Conservation (phyloP, 2,888 invertebrate genomes). For the Cantharis rufa region DNA sequence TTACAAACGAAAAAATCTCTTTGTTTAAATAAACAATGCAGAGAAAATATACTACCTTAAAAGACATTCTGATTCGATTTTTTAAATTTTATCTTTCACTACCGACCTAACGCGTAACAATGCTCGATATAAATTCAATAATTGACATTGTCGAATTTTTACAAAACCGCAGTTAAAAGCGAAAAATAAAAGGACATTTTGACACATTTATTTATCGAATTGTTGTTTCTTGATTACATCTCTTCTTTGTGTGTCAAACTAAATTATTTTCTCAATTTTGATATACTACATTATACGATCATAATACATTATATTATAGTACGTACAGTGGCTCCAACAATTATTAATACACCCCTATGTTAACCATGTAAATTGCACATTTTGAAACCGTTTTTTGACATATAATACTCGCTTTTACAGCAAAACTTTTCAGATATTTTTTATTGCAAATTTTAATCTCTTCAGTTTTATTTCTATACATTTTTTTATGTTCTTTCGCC, state of each 20-base stretch:
- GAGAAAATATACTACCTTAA: conserved; percentile 17
- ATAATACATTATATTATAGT: too few species aligned
- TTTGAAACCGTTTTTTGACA: too few species aligned
- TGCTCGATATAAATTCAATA: not conserved
- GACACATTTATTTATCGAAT: not conserved
- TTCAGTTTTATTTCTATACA: too few species aligned
- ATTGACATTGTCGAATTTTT: not conserved
- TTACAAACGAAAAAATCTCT: conserved; percentile 27
- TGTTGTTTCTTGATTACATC: not conserved
- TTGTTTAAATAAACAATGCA: conserved; percentile 29
- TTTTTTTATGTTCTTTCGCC: too few species aligned
- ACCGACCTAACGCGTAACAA: not conserved
- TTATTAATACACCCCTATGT: too few species aligned
- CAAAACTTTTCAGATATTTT: too few species aligned
- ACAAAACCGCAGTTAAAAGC: not conserved
- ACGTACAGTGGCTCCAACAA: too few species aligned
- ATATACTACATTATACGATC: too few species aligned
- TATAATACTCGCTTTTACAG: too few species aligned
- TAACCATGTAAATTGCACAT: too few species aligned
- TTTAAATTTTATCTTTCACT: not conserved
- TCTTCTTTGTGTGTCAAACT: not conserved
- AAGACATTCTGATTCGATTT: conserved; percentile 10
- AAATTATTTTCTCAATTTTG: not conserved
- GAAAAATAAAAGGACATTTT: not conserved
- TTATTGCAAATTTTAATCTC: too few species aligned